Evolutionary conservation across 2,888 invertebrate genomes (phyloP).

Genomic region (Drosophila helvetica): DNA sequence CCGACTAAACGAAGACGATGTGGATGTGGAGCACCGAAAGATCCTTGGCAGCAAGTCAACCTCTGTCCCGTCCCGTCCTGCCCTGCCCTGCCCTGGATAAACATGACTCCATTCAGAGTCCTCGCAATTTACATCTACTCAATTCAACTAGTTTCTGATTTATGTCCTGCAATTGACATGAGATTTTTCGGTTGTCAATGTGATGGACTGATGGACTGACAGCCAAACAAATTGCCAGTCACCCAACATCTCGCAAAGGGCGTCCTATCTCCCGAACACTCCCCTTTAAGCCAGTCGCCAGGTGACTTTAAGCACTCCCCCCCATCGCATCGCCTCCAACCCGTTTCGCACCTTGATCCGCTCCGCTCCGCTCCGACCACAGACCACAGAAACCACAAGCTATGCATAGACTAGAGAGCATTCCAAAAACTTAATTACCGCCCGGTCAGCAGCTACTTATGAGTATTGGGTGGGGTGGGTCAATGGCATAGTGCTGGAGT

Average conservation of each 20-base stretch:
- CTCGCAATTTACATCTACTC: conserved; percentile 59
- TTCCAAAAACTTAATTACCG: conserved; percentile 71
- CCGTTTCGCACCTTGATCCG: conserved; percentile 12
- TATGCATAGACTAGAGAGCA: conserved; percentile 33
- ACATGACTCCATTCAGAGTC: conserved; percentile 35
- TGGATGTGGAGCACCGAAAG: conserved; percentile 29
- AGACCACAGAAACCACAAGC: conserved; percentile 44
- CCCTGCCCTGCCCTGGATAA: conserved; percentile 9
- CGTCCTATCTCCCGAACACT: neutral
- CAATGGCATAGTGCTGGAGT: neutral
- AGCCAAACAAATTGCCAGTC: conserved; percentile 15
- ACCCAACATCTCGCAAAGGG: neutral
- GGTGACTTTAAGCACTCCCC: conserved; percentile 25
- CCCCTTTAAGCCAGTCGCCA: conserved; percentile 24
- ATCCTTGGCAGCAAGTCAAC: conserved; percentile 34
- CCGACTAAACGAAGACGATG: conserved; percentile 37
- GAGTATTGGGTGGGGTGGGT: conserved; percentile 3
- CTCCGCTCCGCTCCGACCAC: conserved; percentile 8
- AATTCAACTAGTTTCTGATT: conserved; percentile 54
- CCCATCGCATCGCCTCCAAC: neutral
- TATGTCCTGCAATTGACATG: conserved; percentile 72
- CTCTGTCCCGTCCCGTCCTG: neutral
- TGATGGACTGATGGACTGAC: conserved; percentile 54
- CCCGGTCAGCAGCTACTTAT: conserved; percentile 58
- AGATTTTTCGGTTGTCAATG: conserved; percentile 65